These are phyloP conservation scores for Cataglyphis livida DNA, from an alignment of 2,888 invertebrate species.

Conservation along the genomic window DNA sequence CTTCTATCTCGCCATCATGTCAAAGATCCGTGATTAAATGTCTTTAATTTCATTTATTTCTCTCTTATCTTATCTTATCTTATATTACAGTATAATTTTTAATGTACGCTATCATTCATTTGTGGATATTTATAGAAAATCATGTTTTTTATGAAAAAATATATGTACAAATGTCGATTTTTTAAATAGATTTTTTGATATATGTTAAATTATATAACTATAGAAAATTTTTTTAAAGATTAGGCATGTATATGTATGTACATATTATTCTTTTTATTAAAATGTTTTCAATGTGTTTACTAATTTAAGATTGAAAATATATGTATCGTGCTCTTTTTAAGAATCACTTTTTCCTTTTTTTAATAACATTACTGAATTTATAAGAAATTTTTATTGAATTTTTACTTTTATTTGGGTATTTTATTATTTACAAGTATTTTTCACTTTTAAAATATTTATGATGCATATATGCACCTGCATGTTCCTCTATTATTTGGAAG, in stretches of 20 bases:
- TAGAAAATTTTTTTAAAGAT: background rate
- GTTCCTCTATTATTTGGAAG: background rate
- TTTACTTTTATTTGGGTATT: background rate
- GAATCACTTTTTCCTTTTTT: background rate
- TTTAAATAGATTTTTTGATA: background rate
- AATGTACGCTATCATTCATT: background rate
- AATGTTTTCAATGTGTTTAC: background rate
- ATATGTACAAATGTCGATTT: background rate
- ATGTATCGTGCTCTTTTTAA: background rate
- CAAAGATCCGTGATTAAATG: background rate
- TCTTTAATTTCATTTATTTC: background rate
- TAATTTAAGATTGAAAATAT: background rate
- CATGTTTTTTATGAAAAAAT: background rate
- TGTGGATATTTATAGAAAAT: background rate
- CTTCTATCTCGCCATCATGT: background rate
- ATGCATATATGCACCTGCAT: background rate
- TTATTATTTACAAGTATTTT: background rate
- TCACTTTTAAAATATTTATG: conserved; percentile 17
- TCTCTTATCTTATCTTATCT: background rate
- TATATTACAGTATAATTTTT: background rate
- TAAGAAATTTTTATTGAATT: background rate
- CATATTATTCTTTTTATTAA: background rate
- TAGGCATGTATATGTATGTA: background rate
- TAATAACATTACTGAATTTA: background rate
- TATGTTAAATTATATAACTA: background rate